Conservation (phyloP, 2,888 invertebrate species). For the Drosophila setosimentum region DNA sequence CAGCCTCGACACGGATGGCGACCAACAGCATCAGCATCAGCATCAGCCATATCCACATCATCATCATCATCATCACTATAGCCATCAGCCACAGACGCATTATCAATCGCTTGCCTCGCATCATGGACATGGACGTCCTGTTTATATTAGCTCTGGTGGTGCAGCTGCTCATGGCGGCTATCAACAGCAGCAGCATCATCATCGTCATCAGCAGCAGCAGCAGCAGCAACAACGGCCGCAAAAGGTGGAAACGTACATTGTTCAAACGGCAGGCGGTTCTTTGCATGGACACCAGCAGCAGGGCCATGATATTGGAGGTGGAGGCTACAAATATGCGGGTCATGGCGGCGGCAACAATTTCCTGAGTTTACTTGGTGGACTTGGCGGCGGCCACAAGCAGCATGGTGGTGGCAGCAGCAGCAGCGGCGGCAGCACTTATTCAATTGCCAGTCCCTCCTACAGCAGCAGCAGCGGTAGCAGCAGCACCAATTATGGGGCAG, state of each 20-base stretch:
- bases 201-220: slow-evolving; percentile 19
- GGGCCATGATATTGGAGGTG: slow-evolving; percentile 14
- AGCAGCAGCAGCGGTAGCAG: slow-evolving; percentile 44
- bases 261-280: slow-evolving; percentile 50
- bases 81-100: slow-evolving; percentile 18
- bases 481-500: slow-evolving; percentile 22
- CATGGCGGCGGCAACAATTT: slow-evolving; percentile 24
- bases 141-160: slow-evolving; percentile 34
- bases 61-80: slow-evolving; percentile 29
- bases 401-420: slow-evolving; percentile 35
- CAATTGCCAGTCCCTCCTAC: slow-evolving; percentile 46
- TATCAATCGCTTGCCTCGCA: slow-evolving; percentile 24
- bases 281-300: slow-evolving; percentile 20
- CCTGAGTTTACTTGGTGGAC: slow-evolving; percentile 32
- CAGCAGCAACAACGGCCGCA: slow-evolving; percentile 45
- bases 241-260: slow-evolving; percentile 76
- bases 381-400: slow-evolving; percentile 52
- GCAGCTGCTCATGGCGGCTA: slow-evolving; percentile 21
- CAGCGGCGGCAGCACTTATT: slow-evolving; percentile 35
- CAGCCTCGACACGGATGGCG: slow-evolving; percentile 42
- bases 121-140: slow-evolving; percentile 52
- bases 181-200: slow-evolving; percentile 33
- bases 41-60: slow-evolving; percentile 20
- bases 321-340: slow-evolving; percentile 48
- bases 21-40: slow-evolving; percentile 28